Evolutionary conservation across 2,797 vertebrate species (phyloP).

Genomic region (Lagocephalus sceleratus): DNA sequence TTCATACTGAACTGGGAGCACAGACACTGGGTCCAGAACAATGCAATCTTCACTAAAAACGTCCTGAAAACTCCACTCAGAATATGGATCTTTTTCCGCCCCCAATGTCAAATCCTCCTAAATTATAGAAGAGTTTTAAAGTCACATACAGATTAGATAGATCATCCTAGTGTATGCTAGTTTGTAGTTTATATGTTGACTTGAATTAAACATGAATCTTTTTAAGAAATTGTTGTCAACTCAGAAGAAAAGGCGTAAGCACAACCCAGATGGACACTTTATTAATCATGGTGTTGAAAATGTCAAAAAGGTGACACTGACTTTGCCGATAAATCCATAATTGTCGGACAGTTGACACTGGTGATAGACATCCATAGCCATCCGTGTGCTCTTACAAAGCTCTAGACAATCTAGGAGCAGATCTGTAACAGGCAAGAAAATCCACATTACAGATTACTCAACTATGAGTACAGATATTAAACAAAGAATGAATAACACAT

Average conservation of each 20-base stretch:
- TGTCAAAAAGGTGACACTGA: constrained; percentile 45
- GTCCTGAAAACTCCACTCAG: constrained; percentile 85
- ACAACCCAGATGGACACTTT: no score
- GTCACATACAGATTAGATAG: background rate
- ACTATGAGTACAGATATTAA: background rate
- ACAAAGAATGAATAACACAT: background rate
- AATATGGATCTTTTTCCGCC: constrained; percentile 81
- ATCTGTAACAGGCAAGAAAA: constrained; percentile 73
- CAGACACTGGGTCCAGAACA: constrained; percentile 83
- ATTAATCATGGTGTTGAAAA: no score
- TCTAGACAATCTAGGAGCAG: constrained; percentile 89
- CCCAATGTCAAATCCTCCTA: constrained; percentile 75
- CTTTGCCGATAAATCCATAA: constrained; percentile 85
- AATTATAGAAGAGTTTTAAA: no score
- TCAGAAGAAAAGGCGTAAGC: no score
- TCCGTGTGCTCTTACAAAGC: constrained; percentile 86
- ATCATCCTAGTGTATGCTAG: background rate
- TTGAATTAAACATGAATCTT: no score
- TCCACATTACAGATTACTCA: background rate
- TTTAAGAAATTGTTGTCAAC: no score
- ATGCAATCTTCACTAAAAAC: constrained; percentile 94
- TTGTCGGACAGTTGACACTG: constrained; percentile 92
- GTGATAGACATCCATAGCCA: constrained; percentile 86
- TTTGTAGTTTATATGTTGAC: no score
- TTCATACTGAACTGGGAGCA: constrained; percentile 89